Percentiles rank a stretch among this genome's conserved stretches.
These are phyloP conservation scores for Harpalus rubripes DNA, from an alignment of 2,888 invertebrate genomes.

Conservation along the genomic window DNA sequence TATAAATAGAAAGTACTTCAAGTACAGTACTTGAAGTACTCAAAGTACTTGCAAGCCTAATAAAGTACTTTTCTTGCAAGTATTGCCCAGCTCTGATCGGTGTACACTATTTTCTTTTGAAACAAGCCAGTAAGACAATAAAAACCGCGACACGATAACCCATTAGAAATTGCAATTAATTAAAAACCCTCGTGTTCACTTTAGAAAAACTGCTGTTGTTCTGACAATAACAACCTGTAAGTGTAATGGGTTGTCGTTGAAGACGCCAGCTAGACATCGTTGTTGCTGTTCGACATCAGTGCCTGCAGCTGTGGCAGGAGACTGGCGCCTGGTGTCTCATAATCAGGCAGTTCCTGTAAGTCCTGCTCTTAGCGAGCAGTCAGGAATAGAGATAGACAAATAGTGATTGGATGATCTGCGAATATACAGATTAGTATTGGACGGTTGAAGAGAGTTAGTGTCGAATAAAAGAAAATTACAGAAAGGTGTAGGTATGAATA, in stretches of 20 bases:
- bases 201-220: background rate
- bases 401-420: background rate
- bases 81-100: too few species aligned
- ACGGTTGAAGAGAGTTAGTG: too few species aligned
- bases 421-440: background rate
- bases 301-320: background rate
- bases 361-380: background rate
- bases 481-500: too few species aligned
- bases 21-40: too few species aligned
- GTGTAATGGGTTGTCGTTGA: slow-evolving; percentile 13
- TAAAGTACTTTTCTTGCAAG: too few species aligned
- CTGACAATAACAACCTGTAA: background rate
- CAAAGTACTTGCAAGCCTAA: too few species aligned
- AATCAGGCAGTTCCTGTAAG: slow-evolving; percentile 50
- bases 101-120: background rate
- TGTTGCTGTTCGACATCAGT: background rate
- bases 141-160: background rate
- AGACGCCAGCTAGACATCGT: background rate
- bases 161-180: background rate
- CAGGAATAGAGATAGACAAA: background rate
- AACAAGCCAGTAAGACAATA: background rate
- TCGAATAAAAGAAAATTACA: too few species aligned
- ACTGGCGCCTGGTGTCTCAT: slow-evolving; percentile 38
- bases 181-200: background rate
- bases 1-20: too few species aligned